Evolutionary conservation across 2,888 invertebrate species (phyloP).

Genomic region (Leptopilina myrica): DNA sequence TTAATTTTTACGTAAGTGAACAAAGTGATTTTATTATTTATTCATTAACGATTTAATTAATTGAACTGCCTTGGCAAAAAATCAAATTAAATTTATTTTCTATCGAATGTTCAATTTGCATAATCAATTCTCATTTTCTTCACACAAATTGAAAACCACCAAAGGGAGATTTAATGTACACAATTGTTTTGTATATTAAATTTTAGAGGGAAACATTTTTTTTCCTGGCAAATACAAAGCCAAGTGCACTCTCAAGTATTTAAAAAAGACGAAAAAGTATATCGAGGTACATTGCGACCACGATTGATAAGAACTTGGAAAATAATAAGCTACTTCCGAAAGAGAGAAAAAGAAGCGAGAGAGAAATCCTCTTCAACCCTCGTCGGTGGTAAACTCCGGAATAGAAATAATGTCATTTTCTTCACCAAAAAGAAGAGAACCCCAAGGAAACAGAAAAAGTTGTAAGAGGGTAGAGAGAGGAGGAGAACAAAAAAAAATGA

Average conservation of each 20-base stretch:
- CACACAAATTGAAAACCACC: no score
- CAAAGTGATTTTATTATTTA: no score
- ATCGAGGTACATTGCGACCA: constrained; percentile 29
- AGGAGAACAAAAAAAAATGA: constrained; percentile 31
- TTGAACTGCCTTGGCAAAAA: no score
- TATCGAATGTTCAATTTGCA: no score
- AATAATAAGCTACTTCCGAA: constrained; percentile 70
- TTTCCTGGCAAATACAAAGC: not conserved
- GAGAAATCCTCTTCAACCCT: constrained; percentile 47
- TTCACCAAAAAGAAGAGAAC: constrained; percentile 29
- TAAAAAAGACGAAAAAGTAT: not conserved
- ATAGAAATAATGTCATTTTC: constrained; percentile 54
- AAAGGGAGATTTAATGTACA: no score
- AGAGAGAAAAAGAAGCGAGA: constrained; percentile 37
- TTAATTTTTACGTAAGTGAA: no score
- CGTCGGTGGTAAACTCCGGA: constrained; percentile 56
- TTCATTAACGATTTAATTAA: no score
- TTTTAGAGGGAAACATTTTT: not conserved
- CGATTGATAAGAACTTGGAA: constrained; percentile 64
- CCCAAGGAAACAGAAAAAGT: constrained; percentile 24
- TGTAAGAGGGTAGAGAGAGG: not conserved
- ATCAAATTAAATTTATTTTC: no score
- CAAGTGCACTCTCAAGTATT: not conserved
- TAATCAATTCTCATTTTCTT: no score
- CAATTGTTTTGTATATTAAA: no score